Percentiles rank a stretch among this genome's conserved stretches.
Conservation (phyloP, 2,797 vertebrate species). For the Alfaro cultratus region DNA sequence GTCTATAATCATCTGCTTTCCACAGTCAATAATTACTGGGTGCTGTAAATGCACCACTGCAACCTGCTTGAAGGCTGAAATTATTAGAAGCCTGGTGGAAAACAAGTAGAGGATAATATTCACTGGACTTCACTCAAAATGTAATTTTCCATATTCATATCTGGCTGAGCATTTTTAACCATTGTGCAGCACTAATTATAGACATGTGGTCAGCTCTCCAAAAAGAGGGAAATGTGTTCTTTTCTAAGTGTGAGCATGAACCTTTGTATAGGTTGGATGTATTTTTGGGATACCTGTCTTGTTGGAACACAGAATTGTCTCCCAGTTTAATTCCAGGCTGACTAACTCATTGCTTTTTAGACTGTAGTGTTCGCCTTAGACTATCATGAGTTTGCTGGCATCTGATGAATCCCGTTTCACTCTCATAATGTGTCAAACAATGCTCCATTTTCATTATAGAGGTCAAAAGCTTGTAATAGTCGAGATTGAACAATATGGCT, state of each 20-base stretch:
- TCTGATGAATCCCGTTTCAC: neutral
- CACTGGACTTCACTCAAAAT: neutral
- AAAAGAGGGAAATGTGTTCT: neutral
- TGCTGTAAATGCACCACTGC: conserved; percentile 26
- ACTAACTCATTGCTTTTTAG: neutral
- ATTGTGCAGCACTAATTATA: neutral
- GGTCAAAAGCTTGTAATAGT: neutral
- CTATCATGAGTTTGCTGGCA: neutral
- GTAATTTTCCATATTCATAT: neutral
- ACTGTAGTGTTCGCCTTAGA: neutral
- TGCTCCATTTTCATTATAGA: neutral
- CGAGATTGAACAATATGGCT: neutral
- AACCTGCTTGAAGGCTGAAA: conserved; percentile 30
- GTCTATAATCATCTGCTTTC: conserved; percentile 44
- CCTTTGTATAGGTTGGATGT: neutral
- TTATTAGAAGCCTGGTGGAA: conserved; percentile 36
- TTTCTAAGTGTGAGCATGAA: neutral
- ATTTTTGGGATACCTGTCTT: neutral
- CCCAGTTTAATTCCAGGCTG: neutral
- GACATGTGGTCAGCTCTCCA: too few relatives aligned
- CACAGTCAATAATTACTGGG: conserved; percentile 44
- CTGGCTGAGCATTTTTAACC: neutral
- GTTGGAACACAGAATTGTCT: neutral
- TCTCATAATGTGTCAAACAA: neutral
- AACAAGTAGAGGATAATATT: conserved; percentile 13